Conservation (phyloP, 2,888 invertebrate species). For the Campopleginae sp. region DNA sequence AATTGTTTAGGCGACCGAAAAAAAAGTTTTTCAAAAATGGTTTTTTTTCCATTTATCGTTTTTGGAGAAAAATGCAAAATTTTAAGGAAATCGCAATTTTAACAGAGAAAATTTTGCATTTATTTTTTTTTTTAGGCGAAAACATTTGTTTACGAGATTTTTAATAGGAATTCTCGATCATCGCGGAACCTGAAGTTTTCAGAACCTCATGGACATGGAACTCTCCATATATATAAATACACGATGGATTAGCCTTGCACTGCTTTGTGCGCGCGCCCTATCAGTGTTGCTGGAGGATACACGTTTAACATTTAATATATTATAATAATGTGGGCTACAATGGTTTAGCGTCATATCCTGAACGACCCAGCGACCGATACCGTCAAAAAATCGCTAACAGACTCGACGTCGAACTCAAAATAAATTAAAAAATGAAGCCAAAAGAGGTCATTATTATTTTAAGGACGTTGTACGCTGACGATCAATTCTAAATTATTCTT, state of each 20-base stretch:
- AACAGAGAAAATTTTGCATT: too few relatives aligned
- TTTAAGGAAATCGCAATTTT: too few relatives aligned
- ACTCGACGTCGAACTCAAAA: neutral
- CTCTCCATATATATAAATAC: neutral
- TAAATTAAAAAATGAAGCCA: neutral
- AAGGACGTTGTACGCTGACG: too few relatives aligned
- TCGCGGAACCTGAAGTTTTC: too few relatives aligned
- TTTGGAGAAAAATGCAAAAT: too few relatives aligned
- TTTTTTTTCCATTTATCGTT: too few relatives aligned
- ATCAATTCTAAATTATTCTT: too few relatives aligned
- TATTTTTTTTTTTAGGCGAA: too few relatives aligned
- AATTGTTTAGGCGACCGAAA: neutral
- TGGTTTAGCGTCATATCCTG: conserved; percentile 83
- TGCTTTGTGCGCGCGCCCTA: conserved; percentile 68
- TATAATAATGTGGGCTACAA: conserved; percentile 82
- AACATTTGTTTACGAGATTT: too few relatives aligned
- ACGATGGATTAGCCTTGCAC: conserved; percentile 58
- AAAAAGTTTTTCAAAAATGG: neutral
- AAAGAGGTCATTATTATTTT: neutral
- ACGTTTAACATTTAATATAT: conserved; percentile 73
- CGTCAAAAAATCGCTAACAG: conserved; percentile 10
- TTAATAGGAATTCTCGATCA: too few relatives aligned
- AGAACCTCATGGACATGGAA: too few relatives aligned
- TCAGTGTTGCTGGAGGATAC: conserved; percentile 72
- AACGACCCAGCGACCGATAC: conserved; percentile 71